Base-by-base conservation (phyloP, 37 sponge, comb jelly and placozoan genomes). In the Bolinopsis microptera region DNA sequence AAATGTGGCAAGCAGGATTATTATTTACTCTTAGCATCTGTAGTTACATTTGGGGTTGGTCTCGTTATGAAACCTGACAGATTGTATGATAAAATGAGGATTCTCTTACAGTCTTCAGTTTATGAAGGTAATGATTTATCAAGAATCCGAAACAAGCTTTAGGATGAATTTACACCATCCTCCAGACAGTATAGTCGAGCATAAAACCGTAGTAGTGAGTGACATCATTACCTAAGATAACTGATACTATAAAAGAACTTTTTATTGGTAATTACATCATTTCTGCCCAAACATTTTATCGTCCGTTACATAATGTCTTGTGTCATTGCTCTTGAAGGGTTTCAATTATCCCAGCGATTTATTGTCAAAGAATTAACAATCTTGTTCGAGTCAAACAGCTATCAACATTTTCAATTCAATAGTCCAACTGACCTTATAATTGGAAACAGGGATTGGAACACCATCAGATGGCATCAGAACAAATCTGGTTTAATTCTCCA, bases 331-430 rank as follows among this genome's bases (percentile, higher is more conserved):
- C 25, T 70, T 3, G 74, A 70, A 22, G 74, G 74, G 3, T 70
- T 70, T 70, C 74, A 70, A 70, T 1, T 70, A 3, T 70, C 74
- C 30, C 74, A 70, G 2, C 25, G 74, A n/a, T 70, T 70, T 70
- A n/a, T 70, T 9, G 26, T 70, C 74, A 70, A 70, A 26, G 74
- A 70, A 26, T 70, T 70, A 70, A 70, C 74, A 70, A 70, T 70
- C 3, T n/a, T 70, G 30, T 70, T 70, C 26, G 30, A 70, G 3
- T 3, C 25, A 3, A n/a, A 26, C 21, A n/a, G 74, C 25, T 26
- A 70, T n/a, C 74, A 70, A 26, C 74, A 70, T n/a, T 26, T 70
- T 48, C 61, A 48, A 48, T 48, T 48, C 61, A 48, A 48, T 48
- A 18, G 61, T 48, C 61, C 61, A 48, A 26, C 18, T 61, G 68